Evolutionary conservation across 2,113 vertebrate species (phyloP), one percentile per base, ranked within the genome.

Genomic region (Apaloderma vittatum): DNA sequence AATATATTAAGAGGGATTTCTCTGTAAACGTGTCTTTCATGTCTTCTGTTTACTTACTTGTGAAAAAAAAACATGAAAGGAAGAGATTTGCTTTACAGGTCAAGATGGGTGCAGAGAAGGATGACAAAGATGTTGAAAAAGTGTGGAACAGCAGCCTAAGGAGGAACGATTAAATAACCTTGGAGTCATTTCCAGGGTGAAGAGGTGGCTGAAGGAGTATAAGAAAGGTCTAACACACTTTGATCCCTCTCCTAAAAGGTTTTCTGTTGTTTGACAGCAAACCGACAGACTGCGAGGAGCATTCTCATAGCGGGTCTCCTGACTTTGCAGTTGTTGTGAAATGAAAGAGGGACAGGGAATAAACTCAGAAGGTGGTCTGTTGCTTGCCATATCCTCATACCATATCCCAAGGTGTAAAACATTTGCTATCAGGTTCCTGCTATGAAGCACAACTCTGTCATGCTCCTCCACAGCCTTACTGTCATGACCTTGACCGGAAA

Each of bases 11-110:
- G 72, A 40, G 79, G 37, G 75, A 51, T 88, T 80, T 86, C 75
- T 94, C 68, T 91, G 95, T 94, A 95, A 96, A 95, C 82, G 84
- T 43, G 63, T 88, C 88, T 94, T 94, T 92, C 88, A 91, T 70
- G 86, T 92, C 75, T 62, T 86, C 54, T 94, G 86, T 94, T 92
- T 93, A 86, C 52, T 79, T 79, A 75, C 83, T 72, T 73, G 58
- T 58, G 54, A 86, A 92, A 93, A 82, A 83, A 49, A 27, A 46
- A 46, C 63, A 88, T 76, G n/a, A 81, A 94, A 93, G 57, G 66
- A 13, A n/a, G 32, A 73, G 55, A 19, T 95, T 93, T 95, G 30
- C 75, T 94, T 83, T 83, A 76, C 75, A 73, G 54, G 54, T 71
- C 68, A 71, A 54, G 59, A 83, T 88, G 91, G 9, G 68, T 62